These are phyloP conservation scores for Drosophila teissieri DNA, from an alignment of 1,140 invertebrate genomes.

Conservation along the genomic window DNA sequence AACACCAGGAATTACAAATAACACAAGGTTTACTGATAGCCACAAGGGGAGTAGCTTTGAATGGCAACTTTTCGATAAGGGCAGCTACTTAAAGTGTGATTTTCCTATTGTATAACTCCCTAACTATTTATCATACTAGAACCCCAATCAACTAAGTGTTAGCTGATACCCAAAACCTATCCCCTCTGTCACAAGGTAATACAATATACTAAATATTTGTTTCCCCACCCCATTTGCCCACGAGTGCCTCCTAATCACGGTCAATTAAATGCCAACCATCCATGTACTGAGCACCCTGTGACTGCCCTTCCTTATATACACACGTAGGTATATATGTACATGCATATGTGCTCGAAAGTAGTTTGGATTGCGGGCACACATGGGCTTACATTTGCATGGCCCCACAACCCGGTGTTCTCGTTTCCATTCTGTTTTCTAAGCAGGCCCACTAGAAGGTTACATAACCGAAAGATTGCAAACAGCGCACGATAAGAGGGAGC, in stretches of 20 bases:
- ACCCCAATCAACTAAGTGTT: too few relatives aligned
- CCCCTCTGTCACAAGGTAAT: too few relatives aligned
- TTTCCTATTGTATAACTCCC: not conserved
- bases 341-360: slow-evolving; percentile 20
- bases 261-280: slow-evolving; percentile 32
- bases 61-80: not conserved
- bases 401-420: slow-evolving; percentile 15
- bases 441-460: slow-evolving; percentile 49
- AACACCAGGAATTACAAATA: not conserved
- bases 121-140: too few relatives aligned
- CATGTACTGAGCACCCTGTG: slow-evolving; percentile 39
- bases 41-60: not conserved
- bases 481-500: not conserved
- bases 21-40: not conserved
- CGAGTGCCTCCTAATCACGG: slow-evolving; percentile 26
- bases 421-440: slow-evolving; percentile 52
- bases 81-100: not conserved
- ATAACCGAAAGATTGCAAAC: slow-evolving; percentile 54
- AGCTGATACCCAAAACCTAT: too few relatives aligned
- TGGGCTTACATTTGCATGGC: slow-evolving; percentile 54
- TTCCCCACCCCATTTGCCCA: not conserved
- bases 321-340: too few relatives aligned
- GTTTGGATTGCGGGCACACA: slow-evolving; percentile 32
- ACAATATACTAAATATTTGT: not conserved
- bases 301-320: slow-evolving; percentile 12